These are phyloP conservation scores for Melipona bicolor DNA, from an alignment of 2,888 invertebrate genomes.

Conservation along the genomic window DNA sequence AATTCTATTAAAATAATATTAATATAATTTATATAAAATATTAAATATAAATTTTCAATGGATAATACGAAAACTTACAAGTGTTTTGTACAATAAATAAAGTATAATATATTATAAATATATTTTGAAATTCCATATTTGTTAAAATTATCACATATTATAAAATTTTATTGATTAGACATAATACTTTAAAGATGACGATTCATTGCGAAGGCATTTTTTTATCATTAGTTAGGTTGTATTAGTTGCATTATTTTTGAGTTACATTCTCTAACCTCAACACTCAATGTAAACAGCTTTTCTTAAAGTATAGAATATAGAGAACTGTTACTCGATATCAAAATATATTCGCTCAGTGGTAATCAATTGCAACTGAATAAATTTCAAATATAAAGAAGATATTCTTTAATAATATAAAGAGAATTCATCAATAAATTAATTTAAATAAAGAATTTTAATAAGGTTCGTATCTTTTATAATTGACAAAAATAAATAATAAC, in stretches of 20 bases:
- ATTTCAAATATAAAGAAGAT: background rate
- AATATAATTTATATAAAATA: background rate
- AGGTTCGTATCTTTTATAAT: background rate
- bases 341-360: slow-evolving; percentile 6
- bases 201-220: slow-evolving; percentile 11
- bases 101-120: slow-evolving; percentile 47
- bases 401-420: background rate
- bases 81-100: slow-evolving; percentile 37
- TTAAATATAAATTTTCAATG: background rate
- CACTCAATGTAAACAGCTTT: slow-evolving; percentile 12
- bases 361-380: background rate
- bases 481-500: background rate
- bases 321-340: slow-evolving; percentile 16
- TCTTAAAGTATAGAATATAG: background rate
- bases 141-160: slow-evolving; percentile 16
- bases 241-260: background rate
- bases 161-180: slow-evolving; percentile 7
- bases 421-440: background rate
- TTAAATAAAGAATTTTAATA: background rate
- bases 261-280: background rate
- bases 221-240: background rate
- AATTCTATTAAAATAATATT: background rate
- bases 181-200: slow-evolving; percentile 13
- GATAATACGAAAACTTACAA: slow-evolving; percentile 57
- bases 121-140: slow-evolving; percentile 51